These are phyloP conservation scores for Syrrhaptes paradoxus DNA, from an alignment of 2,113 vertebrate species.

Conservation along the genomic window DNA sequence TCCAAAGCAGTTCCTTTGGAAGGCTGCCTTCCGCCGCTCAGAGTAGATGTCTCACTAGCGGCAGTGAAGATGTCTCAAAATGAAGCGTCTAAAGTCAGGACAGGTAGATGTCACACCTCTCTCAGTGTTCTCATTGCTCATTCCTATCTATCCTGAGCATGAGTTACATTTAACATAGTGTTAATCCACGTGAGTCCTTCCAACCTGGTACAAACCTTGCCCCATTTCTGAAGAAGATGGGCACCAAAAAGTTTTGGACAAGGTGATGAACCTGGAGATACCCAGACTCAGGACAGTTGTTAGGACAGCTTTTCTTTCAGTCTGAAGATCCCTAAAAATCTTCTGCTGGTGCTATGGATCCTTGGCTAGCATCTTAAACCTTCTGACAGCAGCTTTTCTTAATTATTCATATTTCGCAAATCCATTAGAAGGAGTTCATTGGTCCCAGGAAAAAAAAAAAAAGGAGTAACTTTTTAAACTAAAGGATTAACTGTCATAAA, in stretches of 20 bases:
- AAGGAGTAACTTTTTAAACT: too few relatives aligned
- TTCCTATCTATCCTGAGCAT: background rate
- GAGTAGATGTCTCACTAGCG: background rate
- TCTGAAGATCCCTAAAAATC: background rate
- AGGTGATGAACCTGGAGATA: too few relatives aligned
- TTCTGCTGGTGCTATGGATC: background rate
- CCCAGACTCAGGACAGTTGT: too few relatives aligned
- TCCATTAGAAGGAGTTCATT: background rate
- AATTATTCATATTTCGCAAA: background rate
- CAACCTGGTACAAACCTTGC: background rate
- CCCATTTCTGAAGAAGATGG: background rate
- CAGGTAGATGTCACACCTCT: background rate
- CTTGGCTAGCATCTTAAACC: background rate
- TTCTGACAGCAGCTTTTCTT: background rate
- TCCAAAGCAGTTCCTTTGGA: background rate
- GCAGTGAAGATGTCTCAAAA: background rate
- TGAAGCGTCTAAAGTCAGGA: background rate
- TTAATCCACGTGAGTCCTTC: background rate
- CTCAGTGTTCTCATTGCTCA: background rate
- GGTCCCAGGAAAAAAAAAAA: background rate
- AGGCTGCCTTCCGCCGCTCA: background rate
- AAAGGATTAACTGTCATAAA: too few relatives aligned
- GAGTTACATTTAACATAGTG: rapidly evolving
- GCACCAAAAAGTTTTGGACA: background rate
- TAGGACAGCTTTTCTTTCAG: background rate